phyloP scores from a whole-genome alignment of 2,888 invertebrate species.

The Nephrotoma appendiculata region DNA sequence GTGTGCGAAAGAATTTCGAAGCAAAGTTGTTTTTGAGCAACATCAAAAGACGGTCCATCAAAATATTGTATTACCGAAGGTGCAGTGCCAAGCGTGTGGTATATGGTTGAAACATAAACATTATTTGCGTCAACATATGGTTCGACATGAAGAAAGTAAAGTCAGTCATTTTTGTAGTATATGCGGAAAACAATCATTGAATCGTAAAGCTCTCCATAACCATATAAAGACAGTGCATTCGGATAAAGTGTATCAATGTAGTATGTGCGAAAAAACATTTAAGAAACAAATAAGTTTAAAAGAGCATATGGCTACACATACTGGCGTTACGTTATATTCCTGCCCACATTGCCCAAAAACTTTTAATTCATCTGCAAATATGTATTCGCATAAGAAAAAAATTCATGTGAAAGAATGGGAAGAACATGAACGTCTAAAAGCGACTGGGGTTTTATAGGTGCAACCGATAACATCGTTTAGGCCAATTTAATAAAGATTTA shows the following conservation, averaged over 20 bases:
- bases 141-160: slow-evolving; percentile 23
- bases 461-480: not conserved
- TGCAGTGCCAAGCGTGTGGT: slow-evolving; percentile 28
- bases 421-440: slow-evolving; percentile 10
- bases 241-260: slow-evolving; percentile 23
- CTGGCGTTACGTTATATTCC: slow-evolving; percentile 29
- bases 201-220: slow-evolving; percentile 22
- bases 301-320: slow-evolving; percentile 32
- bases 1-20: slow-evolving; percentile 28
- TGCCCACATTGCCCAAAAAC: slow-evolving; percentile 30
- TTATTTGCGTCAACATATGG: slow-evolving; percentile 27
- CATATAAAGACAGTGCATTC: slow-evolving; percentile 28
- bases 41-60: slow-evolving; percentile 23
- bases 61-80: slow-evolving; percentile 23
- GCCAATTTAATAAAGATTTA: not conserved
- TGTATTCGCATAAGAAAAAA: slow-evolving; percentile 31
- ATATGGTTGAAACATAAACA: slow-evolving; percentile 29
- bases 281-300: slow-evolving; percentile 18
- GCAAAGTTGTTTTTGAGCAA: slow-evolving; percentile 25
- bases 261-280: slow-evolving; percentile 27
- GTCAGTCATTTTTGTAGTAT: slow-evolving; percentile 23
- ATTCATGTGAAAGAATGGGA: slow-evolving; percentile 28
- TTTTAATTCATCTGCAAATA: slow-evolving; percentile 31
- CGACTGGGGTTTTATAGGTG: not conserved
- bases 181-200: slow-evolving; percentile 21